Evolutionary conservation across 92 coral and sea anemone genomes (phyloP).

Genomic region (Epizoanthus stellaris): DNA sequence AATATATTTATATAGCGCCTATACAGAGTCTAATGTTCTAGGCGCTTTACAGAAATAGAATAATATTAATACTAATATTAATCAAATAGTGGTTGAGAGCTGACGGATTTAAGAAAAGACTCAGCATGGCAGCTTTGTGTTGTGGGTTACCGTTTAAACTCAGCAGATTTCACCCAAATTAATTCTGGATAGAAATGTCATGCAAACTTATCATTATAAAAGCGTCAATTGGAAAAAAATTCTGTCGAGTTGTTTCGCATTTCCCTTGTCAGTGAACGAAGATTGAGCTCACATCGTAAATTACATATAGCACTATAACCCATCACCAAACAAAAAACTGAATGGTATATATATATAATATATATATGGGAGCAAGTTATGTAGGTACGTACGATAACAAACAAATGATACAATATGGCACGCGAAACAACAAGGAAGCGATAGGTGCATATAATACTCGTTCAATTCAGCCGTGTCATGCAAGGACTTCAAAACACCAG

Average conservation of each 20-base stretch:
- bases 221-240: background rate
- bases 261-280: background rate
- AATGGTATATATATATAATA: no score
- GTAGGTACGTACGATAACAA: background rate
- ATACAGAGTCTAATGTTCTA: no score
- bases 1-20: no score
- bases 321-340: no score
- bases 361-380: background rate
- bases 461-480: constrained; percentile 1
- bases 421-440: constrained; percentile 1
- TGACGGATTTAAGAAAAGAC: background rate
- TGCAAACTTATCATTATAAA: background rate
- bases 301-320: background rate
- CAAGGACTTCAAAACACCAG: constrained; percentile 12
- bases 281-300: background rate
- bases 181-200: background rate
- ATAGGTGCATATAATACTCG: background rate
- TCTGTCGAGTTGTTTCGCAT: background rate
- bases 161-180: background rate
- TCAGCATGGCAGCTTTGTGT: no score
- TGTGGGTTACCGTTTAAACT: background rate
- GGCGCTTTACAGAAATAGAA: no score
- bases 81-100: no score
- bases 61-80: no score
- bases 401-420: background rate